A percentile compares a stretch with the other conserved stretches of the same genome.
Conservation (phyloP, 2,888 invertebrate species). For the Plutella xylostella region DNA sequence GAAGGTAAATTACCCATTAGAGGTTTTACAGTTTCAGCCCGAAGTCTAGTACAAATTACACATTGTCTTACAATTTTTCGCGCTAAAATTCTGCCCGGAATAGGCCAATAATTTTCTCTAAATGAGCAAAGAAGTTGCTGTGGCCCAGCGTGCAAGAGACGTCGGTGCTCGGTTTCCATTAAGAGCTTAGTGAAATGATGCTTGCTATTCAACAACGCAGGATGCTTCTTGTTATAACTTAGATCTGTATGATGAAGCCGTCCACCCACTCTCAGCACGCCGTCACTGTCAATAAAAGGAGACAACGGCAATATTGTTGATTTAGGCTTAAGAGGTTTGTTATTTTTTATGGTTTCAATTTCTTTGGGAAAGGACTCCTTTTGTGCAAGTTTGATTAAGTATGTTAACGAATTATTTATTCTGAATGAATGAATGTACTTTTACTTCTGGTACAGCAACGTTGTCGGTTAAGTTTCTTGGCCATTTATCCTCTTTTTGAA, state of each 20-base stretch:
- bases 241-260: background rate
- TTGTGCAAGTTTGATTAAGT: background rate
- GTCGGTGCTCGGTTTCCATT: background rate
- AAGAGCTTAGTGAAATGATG: background rate
- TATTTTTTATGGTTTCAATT: background rate
- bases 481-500: no score
- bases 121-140: background rate
- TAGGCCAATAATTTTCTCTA: background rate
- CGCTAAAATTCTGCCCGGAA: background rate
- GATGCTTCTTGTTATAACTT: background rate
- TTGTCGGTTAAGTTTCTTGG: no score
- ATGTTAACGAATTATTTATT: background rate
- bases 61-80: background rate
- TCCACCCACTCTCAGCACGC: background rate
- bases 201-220: background rate
- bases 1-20: constrained; percentile 9
- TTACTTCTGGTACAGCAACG: no score
- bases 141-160: background rate
- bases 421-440: no score
- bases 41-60: background rate
- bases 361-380: background rate
- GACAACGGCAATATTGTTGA: background rate
- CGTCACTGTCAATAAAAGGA: background rate
- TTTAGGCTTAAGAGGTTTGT: background rate
- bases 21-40: background rate